Percentiles rank a stretch among this genome's conserved stretches.
phyloP scores from a whole-genome alignment of 2,888 invertebrate genomes.

The Chydorus sphaericus region DNA sequence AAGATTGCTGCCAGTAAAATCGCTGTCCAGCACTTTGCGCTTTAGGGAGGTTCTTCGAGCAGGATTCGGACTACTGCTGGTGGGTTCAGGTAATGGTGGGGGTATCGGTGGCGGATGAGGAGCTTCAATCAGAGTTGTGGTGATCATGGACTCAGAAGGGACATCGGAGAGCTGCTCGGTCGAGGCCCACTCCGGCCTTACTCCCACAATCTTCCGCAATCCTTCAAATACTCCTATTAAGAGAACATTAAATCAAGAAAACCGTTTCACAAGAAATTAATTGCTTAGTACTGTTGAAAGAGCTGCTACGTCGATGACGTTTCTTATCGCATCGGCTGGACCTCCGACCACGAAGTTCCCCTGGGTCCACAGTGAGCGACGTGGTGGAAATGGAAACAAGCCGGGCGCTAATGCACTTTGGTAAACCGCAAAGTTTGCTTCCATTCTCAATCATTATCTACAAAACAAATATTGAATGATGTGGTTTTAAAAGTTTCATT shows the following conservation, averaged over 20 bases:
- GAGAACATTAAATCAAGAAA: slow-evolving; percentile 18
- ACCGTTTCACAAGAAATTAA: slow-evolving; percentile 16
- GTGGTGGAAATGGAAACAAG: slow-evolving; percentile 14
- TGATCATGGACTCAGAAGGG: not conserved
- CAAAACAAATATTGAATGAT: slow-evolving; percentile 21
- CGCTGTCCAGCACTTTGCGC: slow-evolving; percentile 38
- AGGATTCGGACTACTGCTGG: no score
- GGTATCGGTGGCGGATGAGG: no score
- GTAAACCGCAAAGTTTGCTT: slow-evolving; percentile 53
- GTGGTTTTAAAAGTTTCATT: not conserved
- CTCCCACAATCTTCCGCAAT: slow-evolving; percentile 56
- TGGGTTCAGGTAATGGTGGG: not conserved
- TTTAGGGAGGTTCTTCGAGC: slow-evolving; percentile 28
- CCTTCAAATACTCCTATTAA: slow-evolving; percentile 56
- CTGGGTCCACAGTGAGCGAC: not conserved
- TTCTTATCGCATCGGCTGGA: slow-evolving; percentile 34
- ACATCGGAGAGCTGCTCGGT: not conserved
- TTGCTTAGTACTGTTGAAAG: slow-evolving; percentile 57
- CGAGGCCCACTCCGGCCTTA: slow-evolving; percentile 22
- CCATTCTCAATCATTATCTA: slow-evolving; percentile 65
- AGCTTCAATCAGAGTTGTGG: no score
- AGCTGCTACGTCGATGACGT: slow-evolving; percentile 64
- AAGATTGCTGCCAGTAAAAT: slow-evolving; percentile 34
- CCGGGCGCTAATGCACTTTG: slow-evolving; percentile 39
- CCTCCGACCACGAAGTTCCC: slow-evolving; percentile 8